A percentile compares a stretch with the other conserved stretches of the same genome.
phyloP scores from a whole-genome alignment of 2,888 invertebrate genomes.

The Phaedon cochleariae region DNA sequence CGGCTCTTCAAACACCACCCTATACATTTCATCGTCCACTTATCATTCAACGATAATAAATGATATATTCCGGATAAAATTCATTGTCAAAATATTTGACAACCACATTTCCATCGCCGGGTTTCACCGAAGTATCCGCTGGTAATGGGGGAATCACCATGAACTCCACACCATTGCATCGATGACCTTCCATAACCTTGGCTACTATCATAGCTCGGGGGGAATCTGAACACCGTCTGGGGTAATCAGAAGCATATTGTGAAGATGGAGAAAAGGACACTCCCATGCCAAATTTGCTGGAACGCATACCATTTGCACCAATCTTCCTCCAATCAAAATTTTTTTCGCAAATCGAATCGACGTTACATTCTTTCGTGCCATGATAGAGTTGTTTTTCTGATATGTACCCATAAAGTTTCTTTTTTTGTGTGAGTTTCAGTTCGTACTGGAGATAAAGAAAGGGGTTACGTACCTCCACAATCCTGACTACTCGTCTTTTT shows the following conservation, averaged over 20 bases:
- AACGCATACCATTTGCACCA: conserved; percentile 3
- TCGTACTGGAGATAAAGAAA: conserved; percentile 9
- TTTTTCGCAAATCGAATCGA: conserved; percentile 6
- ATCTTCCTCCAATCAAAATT: conserved; percentile 9
- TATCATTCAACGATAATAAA: no score
- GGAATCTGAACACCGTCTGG: neutral
- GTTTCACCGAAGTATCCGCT: neutral
- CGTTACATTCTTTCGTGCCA: neutral
- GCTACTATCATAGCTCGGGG: neutral
- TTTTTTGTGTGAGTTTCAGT: neutral
- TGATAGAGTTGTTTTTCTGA: neutral
- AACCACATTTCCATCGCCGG: neutral
- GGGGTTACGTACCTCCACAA: neutral
- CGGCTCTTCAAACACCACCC: no score
- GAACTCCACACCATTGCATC: neutral
- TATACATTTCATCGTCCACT: no score
- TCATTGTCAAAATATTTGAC: neutral
- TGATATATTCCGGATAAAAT: neutral
- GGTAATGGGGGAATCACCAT: neutral
- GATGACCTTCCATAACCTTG: neutral
- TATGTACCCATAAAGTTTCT: neutral
- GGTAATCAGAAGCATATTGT: conserved; percentile 5
- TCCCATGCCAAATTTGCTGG: conserved; percentile 8
- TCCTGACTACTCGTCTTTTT: neutral
- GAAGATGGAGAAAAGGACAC: neutral